phyloP scores from a whole-genome alignment of 2,888 invertebrate genomes.

The Dryadula phaetusa region DNA sequence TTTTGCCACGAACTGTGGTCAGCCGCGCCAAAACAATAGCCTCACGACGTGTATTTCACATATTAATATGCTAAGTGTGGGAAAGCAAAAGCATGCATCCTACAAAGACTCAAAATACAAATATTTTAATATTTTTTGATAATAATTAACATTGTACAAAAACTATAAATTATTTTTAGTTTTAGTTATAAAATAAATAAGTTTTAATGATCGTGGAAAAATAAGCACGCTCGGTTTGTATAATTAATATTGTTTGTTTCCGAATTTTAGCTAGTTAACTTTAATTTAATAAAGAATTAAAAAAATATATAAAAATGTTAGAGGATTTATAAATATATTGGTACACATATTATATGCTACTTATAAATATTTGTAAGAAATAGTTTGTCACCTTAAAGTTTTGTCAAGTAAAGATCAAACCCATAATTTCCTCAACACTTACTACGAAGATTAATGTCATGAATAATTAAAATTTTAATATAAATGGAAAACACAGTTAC shows the following conservation, averaged over 20 bases:
- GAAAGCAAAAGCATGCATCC: conserved; percentile 30
- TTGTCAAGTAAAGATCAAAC: not conserved
- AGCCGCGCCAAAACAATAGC: conserved; percentile 44
- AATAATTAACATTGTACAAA: not conserved
- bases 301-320: too few relatives aligned
- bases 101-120: not conserved
- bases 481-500: conserved; percentile 31
- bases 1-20: conserved; percentile 37
- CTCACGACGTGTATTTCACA: conserved; percentile 39
- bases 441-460: not conserved
- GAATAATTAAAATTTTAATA: conserved; percentile 24
- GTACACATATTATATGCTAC: too few relatives aligned
- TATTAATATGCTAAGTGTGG: conserved; percentile 42
- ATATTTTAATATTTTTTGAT: not conserved
- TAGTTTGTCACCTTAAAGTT: not conserved
- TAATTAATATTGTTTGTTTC: too few relatives aligned
- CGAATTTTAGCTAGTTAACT: too few relatives aligned
- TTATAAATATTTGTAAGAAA: too few relatives aligned
- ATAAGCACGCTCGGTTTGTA: too few relatives aligned
- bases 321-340: too few relatives aligned
- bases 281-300: too few relatives aligned
- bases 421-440: not conserved
- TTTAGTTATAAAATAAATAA: too few relatives aligned
- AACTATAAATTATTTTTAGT: too few relatives aligned
- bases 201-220: too few relatives aligned